Evolutionary conservation across 2,888 invertebrate genomes (phyloP).

Genomic region (Acanthosoma haemorrhoidale): DNA sequence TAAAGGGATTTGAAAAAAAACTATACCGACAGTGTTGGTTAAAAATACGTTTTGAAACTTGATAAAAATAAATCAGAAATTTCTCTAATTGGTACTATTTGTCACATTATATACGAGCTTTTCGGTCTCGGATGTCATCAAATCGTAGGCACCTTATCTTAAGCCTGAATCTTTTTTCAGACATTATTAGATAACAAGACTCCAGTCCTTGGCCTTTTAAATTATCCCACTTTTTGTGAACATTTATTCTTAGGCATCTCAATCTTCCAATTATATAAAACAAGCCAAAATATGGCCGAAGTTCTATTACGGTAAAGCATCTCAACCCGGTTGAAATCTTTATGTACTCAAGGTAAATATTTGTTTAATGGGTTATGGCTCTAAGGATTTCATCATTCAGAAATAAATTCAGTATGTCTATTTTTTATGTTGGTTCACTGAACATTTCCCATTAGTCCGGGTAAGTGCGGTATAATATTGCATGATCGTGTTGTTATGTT

Average conservation of each 20-base stretch:
- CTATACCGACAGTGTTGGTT: too few species aligned
- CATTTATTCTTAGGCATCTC: neutral
- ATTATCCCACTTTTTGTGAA: neutral
- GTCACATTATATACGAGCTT: neutral
- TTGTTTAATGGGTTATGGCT: neutral
- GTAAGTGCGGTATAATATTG: neutral
- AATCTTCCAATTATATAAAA: neutral
- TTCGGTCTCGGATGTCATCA: neutral
- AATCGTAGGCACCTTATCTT: neutral
- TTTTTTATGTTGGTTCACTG: too few species aligned
- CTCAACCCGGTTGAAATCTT: neutral
- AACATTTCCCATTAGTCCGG: neutral
- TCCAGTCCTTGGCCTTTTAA: neutral
- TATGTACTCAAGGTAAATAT: neutral
- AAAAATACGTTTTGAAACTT: too few species aligned
- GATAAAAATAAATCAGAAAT: too few species aligned
- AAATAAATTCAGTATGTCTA: too few species aligned
- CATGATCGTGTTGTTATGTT: neutral
- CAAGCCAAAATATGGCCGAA: too few species aligned
- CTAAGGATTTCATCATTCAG: too few species aligned
- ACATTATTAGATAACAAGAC: neutral
- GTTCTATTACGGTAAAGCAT: too few species aligned
- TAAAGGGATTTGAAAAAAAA: too few species aligned
- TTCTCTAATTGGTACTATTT: too few species aligned
- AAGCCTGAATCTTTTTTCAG: neutral